These are phyloP conservation scores for Hyperoplus lanceolatus DNA, from an alignment of 2,797 vertebrate species.

Conservation along the genomic window DNA sequence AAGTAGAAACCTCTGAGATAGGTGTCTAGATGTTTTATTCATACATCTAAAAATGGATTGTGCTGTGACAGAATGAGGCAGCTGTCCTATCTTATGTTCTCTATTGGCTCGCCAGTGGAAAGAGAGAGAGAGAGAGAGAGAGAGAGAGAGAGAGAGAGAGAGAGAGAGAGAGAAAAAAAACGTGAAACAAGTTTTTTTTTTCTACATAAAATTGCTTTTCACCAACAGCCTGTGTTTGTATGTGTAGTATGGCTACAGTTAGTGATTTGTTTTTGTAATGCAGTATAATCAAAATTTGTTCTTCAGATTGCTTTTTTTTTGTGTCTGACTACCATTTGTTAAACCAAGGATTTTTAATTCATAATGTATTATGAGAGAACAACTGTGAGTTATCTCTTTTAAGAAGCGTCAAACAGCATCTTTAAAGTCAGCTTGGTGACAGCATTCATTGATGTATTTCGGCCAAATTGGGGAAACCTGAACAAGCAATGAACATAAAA, in stretches of 20 bases:
- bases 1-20: constrained; percentile 66
- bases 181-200: constrained; percentile 40
- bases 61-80: constrained; percentile 81
- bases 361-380: neutral
- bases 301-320: neutral
- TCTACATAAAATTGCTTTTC: constrained; percentile 56
- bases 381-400: neutral
- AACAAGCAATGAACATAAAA: neutral
- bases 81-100: constrained; percentile 63
- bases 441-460: too few relatives aligned
- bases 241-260: neutral
- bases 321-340: neutral
- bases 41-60: constrained; percentile 81
- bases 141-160: too few relatives aligned
- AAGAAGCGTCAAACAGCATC: neutral
- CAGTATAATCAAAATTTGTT: neutral
- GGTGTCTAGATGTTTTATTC: constrained; percentile 84
- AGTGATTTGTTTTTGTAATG: neutral
- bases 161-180: neutral
- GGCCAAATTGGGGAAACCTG: neutral
- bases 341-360: neutral
- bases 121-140: too few relatives aligned
- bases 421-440: neutral
- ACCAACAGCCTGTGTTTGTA: neutral
- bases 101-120: constrained; percentile 52